A percentile compares a stretch with the other conserved stretches of the same genome.
Evolutionary conservation across 64 coral and sea anemone genomes (phyloP).

Genomic region (Dendrophyllia cribrosa): DNA sequence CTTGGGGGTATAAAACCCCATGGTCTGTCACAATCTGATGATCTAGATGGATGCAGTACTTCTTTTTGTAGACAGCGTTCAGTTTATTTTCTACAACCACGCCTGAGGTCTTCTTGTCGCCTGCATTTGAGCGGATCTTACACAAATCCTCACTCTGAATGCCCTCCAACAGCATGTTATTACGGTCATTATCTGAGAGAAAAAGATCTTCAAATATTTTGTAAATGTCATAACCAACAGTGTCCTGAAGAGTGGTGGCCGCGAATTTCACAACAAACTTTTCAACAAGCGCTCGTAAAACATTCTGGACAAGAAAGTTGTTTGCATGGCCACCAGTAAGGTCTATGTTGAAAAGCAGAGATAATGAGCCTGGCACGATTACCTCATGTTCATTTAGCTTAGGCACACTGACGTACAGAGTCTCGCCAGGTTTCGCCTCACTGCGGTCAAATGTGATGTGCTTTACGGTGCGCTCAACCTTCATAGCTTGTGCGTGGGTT

Average conservation of each 20-base stretch:
- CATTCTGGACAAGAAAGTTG: background rate
- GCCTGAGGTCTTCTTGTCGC: background rate
- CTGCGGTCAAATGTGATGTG: too few species aligned
- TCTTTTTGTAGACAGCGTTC: background rate
- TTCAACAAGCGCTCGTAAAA: background rate
- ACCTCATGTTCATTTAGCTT: too few species aligned
- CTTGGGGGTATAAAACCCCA: background rate
- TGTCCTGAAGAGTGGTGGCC: background rate
- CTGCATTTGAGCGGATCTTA: background rate
- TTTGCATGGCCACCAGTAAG: background rate
- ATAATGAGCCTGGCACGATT: too few species aligned
- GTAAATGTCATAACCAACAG: background rate
- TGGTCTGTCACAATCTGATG: background rate
- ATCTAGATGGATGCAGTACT: background rate
- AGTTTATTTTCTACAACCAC: background rate
- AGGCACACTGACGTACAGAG: too few species aligned
- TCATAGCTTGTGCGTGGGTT: too few species aligned
- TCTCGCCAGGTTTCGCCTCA: too few species aligned
- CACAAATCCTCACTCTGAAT: too few species aligned
- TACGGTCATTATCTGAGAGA: too few species aligned
- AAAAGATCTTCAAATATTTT: background rate
- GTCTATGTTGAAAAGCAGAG: background rate
- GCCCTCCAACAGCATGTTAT: slow-evolving; percentile 8
- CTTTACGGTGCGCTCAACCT: too few species aligned
- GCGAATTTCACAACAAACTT: background rate